These are phyloP conservation scores for Oscheius onirici DNA, from an alignment of 2,888 invertebrate species.

Conservation along the genomic window DNA sequence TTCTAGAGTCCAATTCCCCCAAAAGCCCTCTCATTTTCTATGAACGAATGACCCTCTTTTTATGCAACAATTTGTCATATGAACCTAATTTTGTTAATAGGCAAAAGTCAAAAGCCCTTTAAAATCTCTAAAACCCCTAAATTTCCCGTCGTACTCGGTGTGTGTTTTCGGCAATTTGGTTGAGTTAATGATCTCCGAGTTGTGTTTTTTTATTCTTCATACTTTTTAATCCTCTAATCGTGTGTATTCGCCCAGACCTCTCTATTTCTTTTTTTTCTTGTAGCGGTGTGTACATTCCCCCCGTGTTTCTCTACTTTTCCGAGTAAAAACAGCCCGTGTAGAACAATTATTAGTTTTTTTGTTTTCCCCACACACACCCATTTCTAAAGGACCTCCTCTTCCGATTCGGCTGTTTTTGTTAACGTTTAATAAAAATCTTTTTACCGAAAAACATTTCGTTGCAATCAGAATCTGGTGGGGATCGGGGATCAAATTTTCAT, in stretches of 20 bases:
- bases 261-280: background rate
- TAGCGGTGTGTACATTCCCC: slow-evolving; percentile 28
- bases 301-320: background rate
- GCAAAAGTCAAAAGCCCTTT: background rate
- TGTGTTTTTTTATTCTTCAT: slow-evolving; percentile 4
- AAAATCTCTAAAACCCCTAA: too few relatives aligned
- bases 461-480: too few relatives aligned
- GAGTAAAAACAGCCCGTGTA: background rate
- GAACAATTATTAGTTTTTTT: background rate
- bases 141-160: too few relatives aligned
- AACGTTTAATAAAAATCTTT: slow-evolving; percentile 10
- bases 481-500: too few relatives aligned
- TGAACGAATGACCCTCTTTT: slow-evolving; percentile 14
- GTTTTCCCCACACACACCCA: background rate
- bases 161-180: slow-evolving; percentile 12
- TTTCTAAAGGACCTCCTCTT: background rate
- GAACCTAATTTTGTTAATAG: slow-evolving; percentile 1
- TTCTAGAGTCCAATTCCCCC: background rate
- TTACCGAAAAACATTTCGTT: too few relatives aligned
- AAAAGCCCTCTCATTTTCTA: background rate
- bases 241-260: background rate
- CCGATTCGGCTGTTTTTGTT: slow-evolving; percentile 21
- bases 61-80: slow-evolving; percentile 24
- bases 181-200: slow-evolving; percentile 5
- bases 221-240: slow-evolving; percentile 6